These are phyloP conservation scores for Scomber colias DNA, from an alignment of 2,113 vertebrate genomes.

Conservation along the genomic window DNA sequence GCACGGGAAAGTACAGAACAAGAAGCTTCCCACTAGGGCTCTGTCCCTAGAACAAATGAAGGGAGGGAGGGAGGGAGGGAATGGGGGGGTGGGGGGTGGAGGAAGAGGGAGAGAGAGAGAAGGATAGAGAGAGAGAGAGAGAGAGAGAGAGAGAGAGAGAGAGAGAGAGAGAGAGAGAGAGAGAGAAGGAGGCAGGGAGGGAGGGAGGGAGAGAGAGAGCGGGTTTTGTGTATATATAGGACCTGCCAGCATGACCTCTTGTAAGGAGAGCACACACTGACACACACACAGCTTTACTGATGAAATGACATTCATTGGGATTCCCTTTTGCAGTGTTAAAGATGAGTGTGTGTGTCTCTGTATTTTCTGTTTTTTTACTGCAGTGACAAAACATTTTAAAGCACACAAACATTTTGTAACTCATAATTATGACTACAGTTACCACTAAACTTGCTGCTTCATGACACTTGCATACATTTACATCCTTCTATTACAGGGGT, in stretches of 20 bases:
- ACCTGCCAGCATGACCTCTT: constrained; percentile 39
- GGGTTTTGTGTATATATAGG: constrained; percentile 46
- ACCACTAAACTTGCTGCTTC: background rate
- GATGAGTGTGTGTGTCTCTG: background rate
- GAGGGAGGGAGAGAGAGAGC: constrained; percentile 46
- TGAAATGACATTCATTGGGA: background rate
- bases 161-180: constrained; percentile 44
- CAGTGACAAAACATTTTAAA: background rate
- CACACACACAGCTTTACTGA: background rate
- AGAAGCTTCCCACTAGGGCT: constrained; percentile 66
- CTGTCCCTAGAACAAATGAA: constrained; percentile 69
- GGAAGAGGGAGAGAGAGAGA: constrained; percentile 41
- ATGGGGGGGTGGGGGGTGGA: constrained; percentile 34
- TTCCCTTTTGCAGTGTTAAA: background rate
- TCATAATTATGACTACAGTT: background rate
- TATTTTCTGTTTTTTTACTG: background rate
- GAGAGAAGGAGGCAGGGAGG: constrained; percentile 22
- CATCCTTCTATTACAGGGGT: no score
- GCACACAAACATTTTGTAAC: background rate
- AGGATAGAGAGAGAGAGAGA: constrained; percentile 20
- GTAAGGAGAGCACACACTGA: constrained; percentile 23
- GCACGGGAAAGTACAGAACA: constrained; percentile 64
- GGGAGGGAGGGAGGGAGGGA: constrained; percentile 55
- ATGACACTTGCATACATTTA: no score
- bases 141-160: constrained; percentile 19